These are phyloP conservation scores for Nyctibius bracteatus DNA, from an alignment of 2,113 vertebrate species.

Conservation along the genomic window DNA sequence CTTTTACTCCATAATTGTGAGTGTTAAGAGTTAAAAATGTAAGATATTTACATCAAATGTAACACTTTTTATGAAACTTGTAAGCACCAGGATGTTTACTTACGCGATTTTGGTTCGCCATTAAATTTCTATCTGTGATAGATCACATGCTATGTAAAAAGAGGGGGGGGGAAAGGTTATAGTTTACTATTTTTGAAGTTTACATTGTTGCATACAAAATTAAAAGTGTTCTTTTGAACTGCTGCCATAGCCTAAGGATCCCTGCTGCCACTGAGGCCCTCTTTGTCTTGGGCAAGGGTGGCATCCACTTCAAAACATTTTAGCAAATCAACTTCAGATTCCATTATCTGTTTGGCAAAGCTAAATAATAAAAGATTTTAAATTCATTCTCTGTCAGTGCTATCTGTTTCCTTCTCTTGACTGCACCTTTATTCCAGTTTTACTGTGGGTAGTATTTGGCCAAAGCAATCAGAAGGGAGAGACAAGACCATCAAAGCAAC, in stretches of 20 bases:
- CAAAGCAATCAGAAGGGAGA: not conserved
- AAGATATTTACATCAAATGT: slow-evolving; percentile 67
- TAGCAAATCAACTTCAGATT: slow-evolving; percentile 75
- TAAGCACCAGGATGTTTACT: slow-evolving; percentile 78
- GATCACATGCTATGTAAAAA: slow-evolving; percentile 74
- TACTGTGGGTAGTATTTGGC: not conserved
- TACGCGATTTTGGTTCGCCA: slow-evolving; percentile 73
- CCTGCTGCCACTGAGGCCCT: slow-evolving; percentile 64
- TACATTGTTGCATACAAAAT: slow-evolving; percentile 80
- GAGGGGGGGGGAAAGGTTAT: slow-evolving; percentile 30
- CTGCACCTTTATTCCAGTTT: not conserved
- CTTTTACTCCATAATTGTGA: slow-evolving; percentile 72
- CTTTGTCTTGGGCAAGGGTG: slow-evolving; percentile 65
- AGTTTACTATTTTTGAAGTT: slow-evolving; percentile 85
- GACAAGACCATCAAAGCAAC: not conserved
- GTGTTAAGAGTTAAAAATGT: slow-evolving; percentile 60
- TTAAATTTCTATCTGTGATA: slow-evolving; percentile 83
- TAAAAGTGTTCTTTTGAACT: slow-evolving; percentile 75
- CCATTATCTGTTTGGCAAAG: slow-evolving; percentile 78
- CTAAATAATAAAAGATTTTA: slow-evolving; percentile 75
- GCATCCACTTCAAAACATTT: slow-evolving; percentile 73
- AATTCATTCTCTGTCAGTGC: not conserved
- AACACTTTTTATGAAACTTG: slow-evolving; percentile 77
- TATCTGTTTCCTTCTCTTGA: not conserved
- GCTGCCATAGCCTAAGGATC: slow-evolving; percentile 73